phyloP scores from a whole-genome alignment of 2,113 vertebrate genomes.

The Panurus biarmicus region DNA sequence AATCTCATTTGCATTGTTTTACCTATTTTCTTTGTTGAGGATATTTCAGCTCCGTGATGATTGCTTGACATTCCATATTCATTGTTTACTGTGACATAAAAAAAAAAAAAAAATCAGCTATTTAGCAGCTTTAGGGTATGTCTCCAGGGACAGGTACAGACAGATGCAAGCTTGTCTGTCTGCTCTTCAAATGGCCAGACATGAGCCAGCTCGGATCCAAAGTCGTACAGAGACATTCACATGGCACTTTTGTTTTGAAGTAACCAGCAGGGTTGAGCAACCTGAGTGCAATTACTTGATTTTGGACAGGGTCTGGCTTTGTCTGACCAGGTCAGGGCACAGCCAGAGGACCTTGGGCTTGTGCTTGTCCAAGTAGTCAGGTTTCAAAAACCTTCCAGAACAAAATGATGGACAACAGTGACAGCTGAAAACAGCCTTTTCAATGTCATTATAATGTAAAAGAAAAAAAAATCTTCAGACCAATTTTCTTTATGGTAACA shows the following conservation, averaged over 20 bases:
- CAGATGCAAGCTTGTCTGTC: slow-evolving; percentile 46
- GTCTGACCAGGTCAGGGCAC: slow-evolving; percentile 7
- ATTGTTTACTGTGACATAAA: slow-evolving; percentile 44
- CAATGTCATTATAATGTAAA: slow-evolving; percentile 24
- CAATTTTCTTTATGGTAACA: slow-evolving; percentile 43
- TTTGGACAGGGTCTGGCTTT: not conserved
- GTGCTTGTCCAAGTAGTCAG: not conserved
- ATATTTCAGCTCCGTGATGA: slow-evolving; percentile 12
- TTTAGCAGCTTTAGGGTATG: slow-evolving; percentile 48
- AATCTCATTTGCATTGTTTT: slow-evolving; percentile 36
- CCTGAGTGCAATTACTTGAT: not conserved
- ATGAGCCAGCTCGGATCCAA: not conserved
- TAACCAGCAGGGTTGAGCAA: slow-evolving; percentile 24
- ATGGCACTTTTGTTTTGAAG: slow-evolving; percentile 26
- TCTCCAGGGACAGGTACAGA: slow-evolving; percentile 51
- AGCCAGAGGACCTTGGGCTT: not conserved
- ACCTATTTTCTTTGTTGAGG: slow-evolving; percentile 14
- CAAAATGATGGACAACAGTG: not conserved
- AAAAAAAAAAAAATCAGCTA: not conserved
- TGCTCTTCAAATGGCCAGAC: slow-evolving; percentile 44
- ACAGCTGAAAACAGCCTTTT: slow-evolving; percentile 31
- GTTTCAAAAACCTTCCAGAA: slow-evolving; percentile 4
- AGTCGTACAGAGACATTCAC: slow-evolving; percentile 28
- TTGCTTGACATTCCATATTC: slow-evolving; percentile 29
- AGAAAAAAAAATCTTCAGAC: slow-evolving; percentile 13